phyloP scores from a whole-genome alignment of 2,113 vertebrate species.

The Actenoides lindsayi region DNA sequence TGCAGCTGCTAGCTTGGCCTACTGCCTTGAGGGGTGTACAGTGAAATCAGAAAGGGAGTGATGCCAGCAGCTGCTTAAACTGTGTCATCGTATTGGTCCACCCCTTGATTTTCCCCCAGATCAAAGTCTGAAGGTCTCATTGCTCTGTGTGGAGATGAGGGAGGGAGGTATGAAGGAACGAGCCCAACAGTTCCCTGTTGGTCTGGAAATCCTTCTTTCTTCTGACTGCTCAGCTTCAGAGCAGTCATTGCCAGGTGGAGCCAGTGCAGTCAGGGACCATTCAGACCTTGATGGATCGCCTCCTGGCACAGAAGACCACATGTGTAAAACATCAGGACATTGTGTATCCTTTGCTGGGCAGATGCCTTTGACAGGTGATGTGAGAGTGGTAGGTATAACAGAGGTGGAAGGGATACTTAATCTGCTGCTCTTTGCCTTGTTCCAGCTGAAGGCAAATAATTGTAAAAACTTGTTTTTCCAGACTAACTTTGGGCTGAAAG shows the following conservation, averaged over 20 bases:
- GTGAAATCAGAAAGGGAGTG: not conserved
- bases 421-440: not conserved
- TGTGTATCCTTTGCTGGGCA: slow-evolving; percentile 77
- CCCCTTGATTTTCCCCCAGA: not conserved
- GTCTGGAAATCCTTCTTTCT: not conserved
- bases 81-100: not conserved
- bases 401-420: not conserved
- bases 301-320: not conserved
- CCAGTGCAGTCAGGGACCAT: slow-evolving; percentile 8
- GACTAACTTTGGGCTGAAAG: not conserved
- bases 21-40: not conserved
- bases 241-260: slow-evolving; percentile 40
- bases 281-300: slow-evolving; percentile 61
- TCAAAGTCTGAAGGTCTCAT: not conserved
- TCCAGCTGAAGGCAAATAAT: not conserved
- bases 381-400: not conserved
- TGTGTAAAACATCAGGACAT: slow-evolving; percentile 37
- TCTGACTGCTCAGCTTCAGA: slow-evolving; percentile 67
- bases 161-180: not conserved
- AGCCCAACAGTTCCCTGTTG: not conserved
- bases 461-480: not conserved
- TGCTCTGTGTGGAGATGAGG: not conserved
- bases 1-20: not conserved
- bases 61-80: not conserved
- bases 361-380: not conserved